Conservation (phyloP, 1,140 invertebrate genomes). For the Helicorthomorpha holstii region DNA sequence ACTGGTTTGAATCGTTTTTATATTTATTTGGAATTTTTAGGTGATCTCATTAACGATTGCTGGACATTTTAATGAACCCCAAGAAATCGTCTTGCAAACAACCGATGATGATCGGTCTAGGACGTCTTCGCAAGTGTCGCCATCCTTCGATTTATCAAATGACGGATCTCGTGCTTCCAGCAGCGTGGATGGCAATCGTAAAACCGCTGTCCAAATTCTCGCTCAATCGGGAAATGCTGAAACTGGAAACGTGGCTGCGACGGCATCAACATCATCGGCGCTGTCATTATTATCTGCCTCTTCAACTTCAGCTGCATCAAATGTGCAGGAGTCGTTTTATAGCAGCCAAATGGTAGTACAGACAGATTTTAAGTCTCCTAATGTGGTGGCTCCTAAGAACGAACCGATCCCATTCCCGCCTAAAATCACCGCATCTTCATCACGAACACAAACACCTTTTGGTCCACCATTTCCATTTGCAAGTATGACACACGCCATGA, state of each 20-base stretch:
- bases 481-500: constrained; percentile 71
- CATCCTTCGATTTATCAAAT: constrained; percentile 14
- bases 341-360: constrained; percentile 3
- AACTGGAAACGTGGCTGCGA: constrained; percentile 40
- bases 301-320: constrained; percentile 6
- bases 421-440: constrained; percentile 15
- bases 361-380: constrained; percentile 19
- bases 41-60: constrained; percentile 73
- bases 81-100: constrained; percentile 51
- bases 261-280: constrained; percentile 2
- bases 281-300: constrained; percentile 18
- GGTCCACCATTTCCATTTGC: constrained; percentile 66
- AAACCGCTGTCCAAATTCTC: constrained; percentile 25
- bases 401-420: constrained; percentile 21
- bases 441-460: constrained; percentile 25
- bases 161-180: constrained; percentile 19
- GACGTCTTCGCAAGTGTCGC: constrained; percentile 12
- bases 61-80: constrained; percentile 43
- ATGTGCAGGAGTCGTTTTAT: constrained; percentile 5
- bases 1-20: too few species aligned
- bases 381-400: constrained; percentile 23
- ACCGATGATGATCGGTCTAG: constrained; percentile 20
- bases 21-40: too few species aligned
- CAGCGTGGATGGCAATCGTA: constrained; percentile 22
- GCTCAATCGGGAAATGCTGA: constrained; percentile 42